Base-by-base conservation (phyloP, 2,888 invertebrate species). In the Amphipyra berbera region DNA sequence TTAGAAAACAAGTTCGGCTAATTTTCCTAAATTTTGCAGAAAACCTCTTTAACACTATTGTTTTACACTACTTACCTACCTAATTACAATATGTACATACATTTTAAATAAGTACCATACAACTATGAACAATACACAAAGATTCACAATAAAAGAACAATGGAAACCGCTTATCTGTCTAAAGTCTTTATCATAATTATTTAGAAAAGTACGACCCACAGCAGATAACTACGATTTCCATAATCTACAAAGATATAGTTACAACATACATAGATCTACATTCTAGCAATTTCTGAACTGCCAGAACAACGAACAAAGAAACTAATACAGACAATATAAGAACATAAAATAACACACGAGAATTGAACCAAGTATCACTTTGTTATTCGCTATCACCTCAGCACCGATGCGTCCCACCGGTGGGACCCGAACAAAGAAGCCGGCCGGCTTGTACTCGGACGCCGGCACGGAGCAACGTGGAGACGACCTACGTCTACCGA, bases 371-470 rank as follows among this genome's bases (percentile, higher is more conserved):
- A 55, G 45, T 33, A 71, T 57, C 79, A 81, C 82, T 80, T 76
- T 62, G 44, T 59, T 47, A 65, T 37, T 13, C 9, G 30, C 40
- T 58, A 46, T 54, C 62, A 50, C n/a, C n/a, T n/a, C n/a, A n/a
- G n/a, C n/a, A n/a, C 60, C 44, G 67, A 78, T 56, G 55, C 54
- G 61, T 54, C 69, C 68, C 78, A 82, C 63, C 81, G 82, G 78
- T 76, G 82, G 82, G 81, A 81, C 66, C 50, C 70, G 91, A 90
- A 94, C 94, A 95, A 94, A 95, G 94, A 79, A 92, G 91, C 93
- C 93, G 93, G 93, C 92, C 92, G 93, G 93, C 88, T 76, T 75
- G 55, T 73, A 71, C 9, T 54, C 73, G 76, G 71, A 68, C 66
- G 85, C 86, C 89, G 89, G 86, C 67, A 59, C 81, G 70, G 81